Conservation (phyloP, 2,113 vertebrate genomes). For the Asarcornis scutulata region DNA sequence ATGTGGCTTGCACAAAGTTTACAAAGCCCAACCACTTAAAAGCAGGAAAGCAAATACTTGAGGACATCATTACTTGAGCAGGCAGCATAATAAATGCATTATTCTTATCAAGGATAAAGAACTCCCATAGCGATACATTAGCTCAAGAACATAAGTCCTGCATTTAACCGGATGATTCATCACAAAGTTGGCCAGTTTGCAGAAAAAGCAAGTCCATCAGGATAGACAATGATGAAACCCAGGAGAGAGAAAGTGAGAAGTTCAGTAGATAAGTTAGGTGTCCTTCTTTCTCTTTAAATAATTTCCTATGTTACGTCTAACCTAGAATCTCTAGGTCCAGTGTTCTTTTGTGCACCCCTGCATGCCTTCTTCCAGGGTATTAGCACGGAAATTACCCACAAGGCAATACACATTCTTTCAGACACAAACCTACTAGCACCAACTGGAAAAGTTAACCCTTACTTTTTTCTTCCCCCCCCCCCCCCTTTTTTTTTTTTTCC, state of each 20-base stretch:
- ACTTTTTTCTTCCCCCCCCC: neutral
- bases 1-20: neutral
- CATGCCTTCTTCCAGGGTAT: neutral
- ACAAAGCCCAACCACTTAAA: neutral
- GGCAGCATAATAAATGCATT: neutral
- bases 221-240: neutral
- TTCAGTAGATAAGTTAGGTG: neutral
- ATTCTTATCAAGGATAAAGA: slow-evolving; percentile 21
- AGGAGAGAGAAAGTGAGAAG: neutral
- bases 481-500: neutral
- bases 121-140: neutral
- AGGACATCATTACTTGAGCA: neutral
- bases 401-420: neutral
- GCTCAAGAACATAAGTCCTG: neutral
- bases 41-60: neutral
- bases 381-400: neutral
- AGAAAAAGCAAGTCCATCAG: neutral
- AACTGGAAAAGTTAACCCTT: neutral
- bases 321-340: neutral
- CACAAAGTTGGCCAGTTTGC: neutral
- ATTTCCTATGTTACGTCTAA: neutral
- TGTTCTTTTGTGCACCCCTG: neutral
- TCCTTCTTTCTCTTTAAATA: neutral
- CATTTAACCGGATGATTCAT: slow-evolving; percentile 53
- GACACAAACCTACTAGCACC: neutral